Conservation (phyloP, 2,888 invertebrate genomes). For the Teleogryllus oceanicus region DNA sequence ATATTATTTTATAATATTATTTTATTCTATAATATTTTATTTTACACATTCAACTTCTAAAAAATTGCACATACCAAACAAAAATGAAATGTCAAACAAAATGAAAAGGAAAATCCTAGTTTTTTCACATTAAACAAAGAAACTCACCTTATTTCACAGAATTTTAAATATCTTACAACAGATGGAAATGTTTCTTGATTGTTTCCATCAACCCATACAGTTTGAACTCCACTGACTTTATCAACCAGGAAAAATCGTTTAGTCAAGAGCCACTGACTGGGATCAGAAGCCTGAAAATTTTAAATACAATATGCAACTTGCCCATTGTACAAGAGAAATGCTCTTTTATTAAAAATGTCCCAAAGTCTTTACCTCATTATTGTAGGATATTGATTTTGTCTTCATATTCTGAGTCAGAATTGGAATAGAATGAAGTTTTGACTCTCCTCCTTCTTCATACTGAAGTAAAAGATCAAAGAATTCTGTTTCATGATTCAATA, state of each 20-base stretch:
- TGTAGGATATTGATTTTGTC: conserved; percentile 39
- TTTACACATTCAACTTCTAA: no score
- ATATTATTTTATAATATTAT: no score
- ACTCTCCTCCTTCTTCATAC: conserved; percentile 48
- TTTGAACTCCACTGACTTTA: conserved; percentile 49
- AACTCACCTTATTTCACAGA: conserved; percentile 36
- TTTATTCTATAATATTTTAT: no score
- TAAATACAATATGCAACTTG: background rate
- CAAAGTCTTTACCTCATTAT: no score
- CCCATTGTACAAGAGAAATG: no score
- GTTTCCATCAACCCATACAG: conserved; percentile 25
- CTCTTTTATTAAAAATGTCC: no score
- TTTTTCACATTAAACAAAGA: background rate
- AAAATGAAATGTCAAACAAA: background rate
- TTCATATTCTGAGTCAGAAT: conserved; percentile 54
- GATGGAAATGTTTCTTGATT: conserved; percentile 38
- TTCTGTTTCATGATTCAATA: conserved; percentile 45
- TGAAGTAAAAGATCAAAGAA: conserved; percentile 57
- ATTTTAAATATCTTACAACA: conserved; percentile 47
- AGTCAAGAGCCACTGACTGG: conserved; percentile 61
- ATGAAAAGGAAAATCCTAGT: background rate
- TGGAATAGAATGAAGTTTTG: conserved; percentile 55
- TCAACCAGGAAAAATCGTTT: conserved; percentile 68
- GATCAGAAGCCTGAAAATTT: conserved; percentile 48
- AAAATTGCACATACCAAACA: background rate